These are phyloP conservation scores for Leistus spinibarbis DNA, from an alignment of 2,888 invertebrate species.

Conservation along the genomic window DNA sequence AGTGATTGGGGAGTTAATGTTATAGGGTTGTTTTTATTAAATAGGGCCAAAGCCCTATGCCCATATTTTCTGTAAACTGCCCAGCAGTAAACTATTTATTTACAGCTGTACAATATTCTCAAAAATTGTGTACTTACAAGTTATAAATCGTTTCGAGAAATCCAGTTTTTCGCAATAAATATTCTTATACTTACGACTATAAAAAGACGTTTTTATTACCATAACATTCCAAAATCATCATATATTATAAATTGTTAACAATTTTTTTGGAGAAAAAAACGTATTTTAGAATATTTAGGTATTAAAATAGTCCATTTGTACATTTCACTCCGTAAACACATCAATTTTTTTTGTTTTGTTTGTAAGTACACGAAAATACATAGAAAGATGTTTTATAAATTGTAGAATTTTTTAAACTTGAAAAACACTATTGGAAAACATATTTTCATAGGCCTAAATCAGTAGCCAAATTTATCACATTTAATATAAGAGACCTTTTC, in stretches of 20 bases:
- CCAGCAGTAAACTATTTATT: constrained; percentile 31
- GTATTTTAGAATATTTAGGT: neutral
- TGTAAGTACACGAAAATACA: neutral
- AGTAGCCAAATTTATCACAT: neutral
- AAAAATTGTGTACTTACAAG: constrained; percentile 25
- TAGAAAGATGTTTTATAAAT: neutral
- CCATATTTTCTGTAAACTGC: neutral
- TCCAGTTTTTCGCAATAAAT: constrained; percentile 4
- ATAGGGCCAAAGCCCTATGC: too few species aligned
- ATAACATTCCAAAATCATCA: neutral
- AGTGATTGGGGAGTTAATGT: too few species aligned
- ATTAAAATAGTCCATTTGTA: neutral
- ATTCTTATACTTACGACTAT: neutral
- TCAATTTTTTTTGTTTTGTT: neutral
- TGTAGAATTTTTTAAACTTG: neutral
- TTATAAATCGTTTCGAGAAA: neutral
- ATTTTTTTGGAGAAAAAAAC: neutral
- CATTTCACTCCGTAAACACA: constrained; percentile 2
- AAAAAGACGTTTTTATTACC: neutral
- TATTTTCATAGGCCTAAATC: neutral
- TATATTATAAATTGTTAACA: too few species aligned
- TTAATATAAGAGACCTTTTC: neutral
- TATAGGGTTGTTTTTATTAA: too few species aligned
- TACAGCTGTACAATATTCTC: constrained; percentile 34
- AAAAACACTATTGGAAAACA: neutral